Conservation (phyloP, 2,113 vertebrate genomes). For the Brienomyrus longianalis region DNA sequence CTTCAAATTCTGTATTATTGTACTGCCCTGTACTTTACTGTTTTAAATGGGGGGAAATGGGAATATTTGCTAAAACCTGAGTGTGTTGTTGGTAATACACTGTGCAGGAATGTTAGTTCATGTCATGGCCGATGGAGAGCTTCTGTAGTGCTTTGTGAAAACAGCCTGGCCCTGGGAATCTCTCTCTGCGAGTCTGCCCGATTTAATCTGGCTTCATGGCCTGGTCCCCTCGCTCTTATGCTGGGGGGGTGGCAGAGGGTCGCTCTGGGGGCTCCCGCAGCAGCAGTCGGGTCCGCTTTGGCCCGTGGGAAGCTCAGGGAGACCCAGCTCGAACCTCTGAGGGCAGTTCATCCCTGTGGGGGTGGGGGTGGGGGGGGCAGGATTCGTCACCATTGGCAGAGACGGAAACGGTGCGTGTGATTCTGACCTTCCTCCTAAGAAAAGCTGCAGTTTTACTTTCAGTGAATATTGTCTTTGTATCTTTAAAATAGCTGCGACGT, state of each 20-base stretch:
- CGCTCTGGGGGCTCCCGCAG: background rate
- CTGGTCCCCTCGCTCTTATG: background rate
- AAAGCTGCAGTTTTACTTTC: background rate
- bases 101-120: background rate
- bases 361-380: background rate
- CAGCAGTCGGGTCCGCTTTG: background rate
- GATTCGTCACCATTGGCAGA: background rate
- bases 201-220: background rate
- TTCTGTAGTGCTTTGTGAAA: background rate
- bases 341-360: background rate
- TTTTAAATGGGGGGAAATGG: background rate
- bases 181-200: background rate
- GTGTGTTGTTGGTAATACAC: background rate
- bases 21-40: background rate
- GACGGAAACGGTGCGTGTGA: background rate
- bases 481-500: background rate
- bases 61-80: background rate
- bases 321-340: background rate
- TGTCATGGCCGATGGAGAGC: background rate
- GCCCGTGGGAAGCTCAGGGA: background rate
- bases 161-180: background rate
- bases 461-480: background rate
- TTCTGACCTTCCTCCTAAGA: background rate
- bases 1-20: background rate
- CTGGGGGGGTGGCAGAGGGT: background rate